phyloP scores from a whole-genome alignment of 35 echinoderm and acorn worm species.

The Eucidaris tribuloides region DNA sequence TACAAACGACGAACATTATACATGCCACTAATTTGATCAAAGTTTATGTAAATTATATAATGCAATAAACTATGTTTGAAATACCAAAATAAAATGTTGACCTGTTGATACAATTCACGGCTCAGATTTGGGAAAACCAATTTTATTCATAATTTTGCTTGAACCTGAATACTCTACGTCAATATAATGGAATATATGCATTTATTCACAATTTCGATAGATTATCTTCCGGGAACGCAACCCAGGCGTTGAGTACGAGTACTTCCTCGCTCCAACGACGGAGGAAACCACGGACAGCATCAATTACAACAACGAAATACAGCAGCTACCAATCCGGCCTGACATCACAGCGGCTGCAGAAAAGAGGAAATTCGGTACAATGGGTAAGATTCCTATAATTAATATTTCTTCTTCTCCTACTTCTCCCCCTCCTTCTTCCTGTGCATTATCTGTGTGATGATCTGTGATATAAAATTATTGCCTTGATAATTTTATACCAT shows the following conservation, averaged over 20 bases:
- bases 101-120: not conserved
- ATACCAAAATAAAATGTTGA: not conserved
- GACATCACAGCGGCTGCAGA: not conserved
- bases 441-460: too few species aligned
- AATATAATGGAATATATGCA: not conserved
- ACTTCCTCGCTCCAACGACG: constrained; percentile 33
- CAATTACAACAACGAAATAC: constrained; percentile 28
- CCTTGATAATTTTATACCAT: too few species aligned
- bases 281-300: constrained; percentile 17
- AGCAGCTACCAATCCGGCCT: not conserved
- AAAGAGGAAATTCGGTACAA: constrained; percentile 26
- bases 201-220: not conserved
- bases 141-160: not conserved
- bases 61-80: not conserved
- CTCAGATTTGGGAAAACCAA: too few species aligned
- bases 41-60: not conserved
- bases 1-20: too few species aligned
- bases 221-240: constrained; percentile 64
- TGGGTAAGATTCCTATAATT: not conserved
- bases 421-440: too few species aligned
- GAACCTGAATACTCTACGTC: not conserved
- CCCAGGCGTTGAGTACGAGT: constrained; percentile 61
- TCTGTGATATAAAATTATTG: too few species aligned
- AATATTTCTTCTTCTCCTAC: too few species aligned
- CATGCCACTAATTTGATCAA: not conserved